phyloP scores from a whole-genome alignment of 2,113 vertebrate genomes.

The Globicephala melas region DNA sequence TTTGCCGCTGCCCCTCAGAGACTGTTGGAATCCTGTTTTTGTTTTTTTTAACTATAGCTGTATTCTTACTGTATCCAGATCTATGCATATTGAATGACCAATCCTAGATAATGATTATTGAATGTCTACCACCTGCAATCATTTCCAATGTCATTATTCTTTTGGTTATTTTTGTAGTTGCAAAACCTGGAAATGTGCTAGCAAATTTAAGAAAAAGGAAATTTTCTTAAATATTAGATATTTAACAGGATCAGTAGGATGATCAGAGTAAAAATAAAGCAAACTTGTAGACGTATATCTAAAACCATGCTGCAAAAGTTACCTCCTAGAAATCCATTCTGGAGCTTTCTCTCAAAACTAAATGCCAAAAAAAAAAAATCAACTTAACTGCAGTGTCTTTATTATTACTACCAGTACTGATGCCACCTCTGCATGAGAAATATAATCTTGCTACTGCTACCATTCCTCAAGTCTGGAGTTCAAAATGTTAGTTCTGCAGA shows the following conservation, averaged over 20 bases:
- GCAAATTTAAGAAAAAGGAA: not conserved
- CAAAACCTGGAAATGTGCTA: not conserved
- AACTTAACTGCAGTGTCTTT: not conserved
- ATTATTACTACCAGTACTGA: not conserved
- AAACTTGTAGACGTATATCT: not conserved
- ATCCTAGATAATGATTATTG: not conserved
- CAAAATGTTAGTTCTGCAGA: not conserved
- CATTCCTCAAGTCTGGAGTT: not conserved
- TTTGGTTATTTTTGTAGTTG: not conserved
- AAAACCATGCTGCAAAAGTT: not conserved
- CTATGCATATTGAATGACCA: not conserved
- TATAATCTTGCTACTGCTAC: not conserved
- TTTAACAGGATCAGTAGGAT: not conserved
- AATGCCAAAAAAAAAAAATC: not conserved
- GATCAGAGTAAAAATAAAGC: not conserved
- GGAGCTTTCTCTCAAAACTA: not conserved
- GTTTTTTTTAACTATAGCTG: not conserved
- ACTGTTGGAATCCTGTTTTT: not conserved
- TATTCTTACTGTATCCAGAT: not conserved
- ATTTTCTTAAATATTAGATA: not conserved
- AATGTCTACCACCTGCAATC: not conserved
- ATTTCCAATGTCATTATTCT: not conserved
- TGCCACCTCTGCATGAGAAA: not conserved
- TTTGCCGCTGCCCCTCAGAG: not conserved
- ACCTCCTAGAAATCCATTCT: not conserved